Evolutionary conservation across 2,113 vertebrate species (phyloP).

Genomic region (Chaetodon trifascialis): DNA sequence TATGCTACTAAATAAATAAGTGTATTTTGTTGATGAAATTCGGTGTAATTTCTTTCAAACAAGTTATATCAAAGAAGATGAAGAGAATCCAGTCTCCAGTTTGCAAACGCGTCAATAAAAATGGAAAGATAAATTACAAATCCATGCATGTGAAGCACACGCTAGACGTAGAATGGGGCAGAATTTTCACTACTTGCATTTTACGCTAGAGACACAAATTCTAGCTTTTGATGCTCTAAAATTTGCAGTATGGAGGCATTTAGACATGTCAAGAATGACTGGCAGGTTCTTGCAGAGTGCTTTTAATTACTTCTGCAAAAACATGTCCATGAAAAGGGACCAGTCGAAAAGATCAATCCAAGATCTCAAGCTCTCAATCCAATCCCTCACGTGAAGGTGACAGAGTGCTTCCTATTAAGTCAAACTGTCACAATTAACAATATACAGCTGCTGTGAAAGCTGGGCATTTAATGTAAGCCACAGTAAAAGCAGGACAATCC

Average conservation of each 20-base stretch:
- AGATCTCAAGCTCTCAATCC: constrained; percentile 9
- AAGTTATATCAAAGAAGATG: background rate
- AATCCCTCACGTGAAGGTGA: background rate
- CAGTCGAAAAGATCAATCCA: background rate
- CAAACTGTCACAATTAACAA: background rate
- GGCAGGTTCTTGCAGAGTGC: background rate
- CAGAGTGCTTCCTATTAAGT: background rate
- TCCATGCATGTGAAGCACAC: background rate
- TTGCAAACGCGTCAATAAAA: background rate
- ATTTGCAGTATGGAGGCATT: background rate
- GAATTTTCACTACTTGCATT: background rate
- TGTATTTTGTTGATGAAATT: constrained; percentile 1
- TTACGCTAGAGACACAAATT: background rate
- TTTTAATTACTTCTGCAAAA: background rate
- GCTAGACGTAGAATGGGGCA: background rate
- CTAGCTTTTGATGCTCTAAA: background rate
- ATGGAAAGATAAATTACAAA: background rate
- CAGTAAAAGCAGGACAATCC: background rate
- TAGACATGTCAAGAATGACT: background rate
- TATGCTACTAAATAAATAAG: background rate
- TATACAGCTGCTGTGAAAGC: background rate
- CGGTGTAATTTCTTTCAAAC: too few relatives aligned
- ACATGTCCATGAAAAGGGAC: background rate
- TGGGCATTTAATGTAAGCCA: background rate
- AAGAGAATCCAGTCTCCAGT: background rate